A percentile compares a stretch with the other conserved stretches of the same genome.
phyloP scores from a whole-genome alignment of 2,797 vertebrate species.

The Microtus agrestis region DNA sequence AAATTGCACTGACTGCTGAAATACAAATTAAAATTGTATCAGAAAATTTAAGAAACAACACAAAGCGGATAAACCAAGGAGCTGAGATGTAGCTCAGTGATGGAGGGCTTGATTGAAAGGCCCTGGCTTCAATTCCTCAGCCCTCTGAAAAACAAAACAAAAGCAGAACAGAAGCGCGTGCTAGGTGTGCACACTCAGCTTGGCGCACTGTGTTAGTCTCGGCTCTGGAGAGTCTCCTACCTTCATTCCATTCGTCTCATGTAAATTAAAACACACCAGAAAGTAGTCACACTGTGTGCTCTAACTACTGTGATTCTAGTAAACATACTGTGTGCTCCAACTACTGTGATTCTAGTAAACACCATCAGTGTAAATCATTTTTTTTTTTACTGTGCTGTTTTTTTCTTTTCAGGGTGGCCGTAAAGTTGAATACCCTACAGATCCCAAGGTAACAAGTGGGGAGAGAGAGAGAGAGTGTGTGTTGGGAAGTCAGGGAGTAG shows the following conservation, averaged over 20 bases:
- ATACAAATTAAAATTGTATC: not conserved
- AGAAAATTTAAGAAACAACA: not conserved
- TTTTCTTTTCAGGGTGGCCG: slow-evolving; percentile 91
- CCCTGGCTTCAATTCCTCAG: not conserved
- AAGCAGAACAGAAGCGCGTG: not conserved
- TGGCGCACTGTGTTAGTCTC: not conserved
- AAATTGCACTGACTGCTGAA: not conserved
- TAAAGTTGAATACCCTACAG: slow-evolving; percentile 93
- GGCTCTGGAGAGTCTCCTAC: not conserved
- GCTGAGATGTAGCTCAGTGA: not conserved
- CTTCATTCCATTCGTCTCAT: not conserved
- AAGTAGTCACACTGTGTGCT: not conserved
- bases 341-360: not conserved
- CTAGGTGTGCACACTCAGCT: not conserved
- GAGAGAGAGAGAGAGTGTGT: no score
- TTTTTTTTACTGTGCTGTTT: slow-evolving; percentile 38
- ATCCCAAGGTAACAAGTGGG: slow-evolving; percentile 91
- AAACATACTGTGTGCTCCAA: not conserved
- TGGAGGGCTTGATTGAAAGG: not conserved
- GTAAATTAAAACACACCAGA: not conserved
- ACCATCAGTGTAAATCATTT: not conserved
- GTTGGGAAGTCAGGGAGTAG: not conserved
- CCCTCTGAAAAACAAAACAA: not conserved
- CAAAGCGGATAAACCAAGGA: not conserved
- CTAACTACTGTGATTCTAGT: accelerated